Conservation (phyloP, 2,797 vertebrate genomes). For the Hoplostethus atlanticus region DNA sequence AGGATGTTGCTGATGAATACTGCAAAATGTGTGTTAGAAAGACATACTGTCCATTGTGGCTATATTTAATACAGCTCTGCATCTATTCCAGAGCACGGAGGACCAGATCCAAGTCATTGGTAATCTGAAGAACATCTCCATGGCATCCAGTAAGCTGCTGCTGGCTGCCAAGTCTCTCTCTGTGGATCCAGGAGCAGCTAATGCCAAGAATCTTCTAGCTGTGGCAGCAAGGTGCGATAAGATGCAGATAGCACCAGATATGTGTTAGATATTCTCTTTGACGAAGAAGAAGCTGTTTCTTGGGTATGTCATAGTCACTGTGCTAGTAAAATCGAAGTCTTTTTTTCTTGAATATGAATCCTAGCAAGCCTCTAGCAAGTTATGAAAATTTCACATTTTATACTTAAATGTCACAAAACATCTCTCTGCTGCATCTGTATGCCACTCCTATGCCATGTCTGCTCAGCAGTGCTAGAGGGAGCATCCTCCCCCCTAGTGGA, state of each 20-base stretch:
- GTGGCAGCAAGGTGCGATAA: slow-evolving; percentile 93
- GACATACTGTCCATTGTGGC: background rate
- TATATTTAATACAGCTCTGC: background rate
- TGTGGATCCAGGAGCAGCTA: slow-evolving; percentile 97
- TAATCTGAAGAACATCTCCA: slow-evolving; percentile 99
- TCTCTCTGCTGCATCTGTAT: slow-evolving; percentile 46
- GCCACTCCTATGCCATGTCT: slow-evolving; percentile 47
- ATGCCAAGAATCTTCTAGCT: slow-evolving; percentile 98
- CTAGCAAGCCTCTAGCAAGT: slow-evolving; percentile 8
- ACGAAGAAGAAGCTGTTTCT: slow-evolving; percentile 3
- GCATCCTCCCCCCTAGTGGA: slow-evolving; percentile 62
- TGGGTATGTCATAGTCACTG: slow-evolving; percentile 2
- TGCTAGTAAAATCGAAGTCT: slow-evolving; percentile 3
- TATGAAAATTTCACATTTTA: slow-evolving; percentile 15
- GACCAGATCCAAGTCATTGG: slow-evolving; percentile 99
- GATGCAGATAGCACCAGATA: slow-evolving; percentile 14
- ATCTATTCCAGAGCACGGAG: slow-evolving; percentile 90
- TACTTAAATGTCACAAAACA: slow-evolving; percentile 31
- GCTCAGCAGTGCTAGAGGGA: slow-evolving; percentile 55
- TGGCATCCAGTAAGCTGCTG: slow-evolving; percentile 98
- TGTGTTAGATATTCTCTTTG: slow-evolving; percentile 18
- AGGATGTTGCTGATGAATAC: slow-evolving; percentile 1
- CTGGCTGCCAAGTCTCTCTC: slow-evolving; percentile 98
- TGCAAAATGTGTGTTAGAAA: background rate
- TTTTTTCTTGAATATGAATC: slow-evolving; percentile 23